Evolutionary conservation across 2,113 vertebrate species (phyloP), one percentile per base, ranked within the genome.

Genomic region (Festucalex cinctus): DNA sequence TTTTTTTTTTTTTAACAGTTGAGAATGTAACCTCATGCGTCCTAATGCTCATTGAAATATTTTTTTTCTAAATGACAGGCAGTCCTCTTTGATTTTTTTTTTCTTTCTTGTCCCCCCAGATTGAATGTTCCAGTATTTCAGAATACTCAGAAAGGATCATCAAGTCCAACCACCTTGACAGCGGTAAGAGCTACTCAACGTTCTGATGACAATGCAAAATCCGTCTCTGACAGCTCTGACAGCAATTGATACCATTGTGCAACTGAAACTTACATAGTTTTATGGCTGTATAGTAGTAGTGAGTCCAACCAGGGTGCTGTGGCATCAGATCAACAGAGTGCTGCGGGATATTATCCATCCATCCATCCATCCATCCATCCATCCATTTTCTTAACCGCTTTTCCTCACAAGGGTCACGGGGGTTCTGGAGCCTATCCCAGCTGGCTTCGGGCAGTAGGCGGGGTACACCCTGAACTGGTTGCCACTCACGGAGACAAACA

Each of bases 101-200:
- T 24, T 4, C 41, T 37, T 58, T 43, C 53, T 51, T 39, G 49
- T 53, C 63, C 71, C 64, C 71, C 60, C 87, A 99, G 97, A 98
- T 99, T 43, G 97, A 99, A 90, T 99, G 97, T 61, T 99, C 97
- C 90, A 99, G 96, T 79, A 98, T 99, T 90, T 97, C 95, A 17
- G 96, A 99, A 81, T 97, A 98, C 84, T 99, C 96, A 1, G 96
- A 99, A 91, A 97, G 95, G 92, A 98, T 99, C 86, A 95, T 99
- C 92, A 98, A 97, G 88, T 94, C 96, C 82, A 99, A 99, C 90
- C 95, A 98, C 76, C 88, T 99, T 88, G 95, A 98, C 88, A 95
- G 92, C 65, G 93, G 97, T 99, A 94, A 97, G 95, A 73, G 59
- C 70, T 65, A 58, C 36, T 41, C 62, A 20, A 35, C 44, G 0